Evolutionary conservation across 2,797 vertebrate species (phyloP).

Genomic region (Syndactyla subalaris): DNA sequence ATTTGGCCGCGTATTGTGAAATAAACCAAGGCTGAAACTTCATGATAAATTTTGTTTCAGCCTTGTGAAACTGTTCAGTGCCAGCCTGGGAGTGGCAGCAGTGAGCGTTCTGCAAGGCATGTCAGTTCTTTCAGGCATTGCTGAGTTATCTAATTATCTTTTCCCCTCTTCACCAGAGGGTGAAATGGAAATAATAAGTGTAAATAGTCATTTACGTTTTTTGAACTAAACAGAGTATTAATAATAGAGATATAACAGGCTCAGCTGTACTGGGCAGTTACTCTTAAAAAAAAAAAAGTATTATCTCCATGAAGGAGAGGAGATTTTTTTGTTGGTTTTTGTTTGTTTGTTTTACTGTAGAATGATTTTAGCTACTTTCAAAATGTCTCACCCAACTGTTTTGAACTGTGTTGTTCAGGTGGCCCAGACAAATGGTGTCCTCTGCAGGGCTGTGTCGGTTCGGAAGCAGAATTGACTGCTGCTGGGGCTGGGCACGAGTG

Average conservation of each 20-base stretch:
- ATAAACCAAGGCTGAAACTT: neutral
- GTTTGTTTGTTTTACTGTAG: neutral
- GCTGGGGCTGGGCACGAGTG: slow-evolving; percentile 94
- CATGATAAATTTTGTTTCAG: neutral
- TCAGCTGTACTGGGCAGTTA: neutral
- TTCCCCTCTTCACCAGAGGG: neutral
- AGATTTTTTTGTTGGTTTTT: neutral
- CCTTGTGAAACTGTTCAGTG: neutral
- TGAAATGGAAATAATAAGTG: too few relatives aligned
- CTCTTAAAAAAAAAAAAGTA: neutral
- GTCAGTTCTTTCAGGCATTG: neutral
- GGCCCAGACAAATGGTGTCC: slow-evolving; percentile 89
- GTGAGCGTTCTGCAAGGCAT: neutral
- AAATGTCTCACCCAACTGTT: neutral
- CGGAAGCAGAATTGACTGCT: slow-evolving; percentile 92
- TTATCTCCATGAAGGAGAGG: rapidly evolving
- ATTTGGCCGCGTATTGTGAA: neutral
- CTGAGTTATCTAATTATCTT: neutral
- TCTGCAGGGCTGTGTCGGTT: slow-evolving; percentile 91
- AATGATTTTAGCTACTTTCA: neutral
- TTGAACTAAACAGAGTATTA: neutral
- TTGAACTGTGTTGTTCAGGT: slow-evolving; percentile 81
- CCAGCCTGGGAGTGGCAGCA: slow-evolving; percentile 40
- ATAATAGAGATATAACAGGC: neutral
- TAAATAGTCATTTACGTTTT: neutral